These are phyloP conservation scores for Turritopsis rubra DNA, from an alignment of 30 jellyfish, hydroid and myxozoan genomes.

Conservation along the genomic window DNA sequence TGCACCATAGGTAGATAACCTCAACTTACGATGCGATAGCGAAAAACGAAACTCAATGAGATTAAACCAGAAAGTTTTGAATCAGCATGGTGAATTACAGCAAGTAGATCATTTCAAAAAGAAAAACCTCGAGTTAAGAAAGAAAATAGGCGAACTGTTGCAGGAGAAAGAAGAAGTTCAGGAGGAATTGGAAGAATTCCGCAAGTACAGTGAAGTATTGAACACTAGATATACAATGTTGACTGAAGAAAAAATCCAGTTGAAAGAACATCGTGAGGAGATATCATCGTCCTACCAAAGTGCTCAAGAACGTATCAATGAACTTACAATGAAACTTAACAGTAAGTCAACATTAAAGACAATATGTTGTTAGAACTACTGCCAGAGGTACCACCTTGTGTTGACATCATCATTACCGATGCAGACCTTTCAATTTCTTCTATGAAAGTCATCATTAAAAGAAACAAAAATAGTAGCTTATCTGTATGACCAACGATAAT, in stretches of 20 bases:
- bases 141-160: neutral
- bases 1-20: neutral
- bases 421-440: too few species aligned
- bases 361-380: too few species aligned
- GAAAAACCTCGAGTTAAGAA: neutral
- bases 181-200: constrained; percentile 13
- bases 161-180: constrained; percentile 18
- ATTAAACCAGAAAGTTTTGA: constrained; percentile 3
- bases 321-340: neutral
- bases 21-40: constrained; percentile 1
- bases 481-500: too few species aligned
- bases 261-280: constrained; percentile 22
- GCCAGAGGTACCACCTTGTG: too few species aligned
- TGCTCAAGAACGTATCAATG: constrained; percentile 11
- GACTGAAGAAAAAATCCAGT: constrained; percentile 8
- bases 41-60: constrained; percentile 2
- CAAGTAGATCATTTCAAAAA: constrained; percentile 1
- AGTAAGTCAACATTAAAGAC: neutral
- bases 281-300: constrained; percentile 3
- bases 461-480: too few species aligned
- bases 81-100: neutral
- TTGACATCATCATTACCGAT: too few species aligned
- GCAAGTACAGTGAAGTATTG: constrained; percentile 24
- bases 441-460: too few species aligned
- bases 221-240: constrained; percentile 21